A percentile compares a stretch with the other conserved stretches of the same genome.
Evolutionary conservation across 1,140 invertebrate species (phyloP).

Genomic region (Heliconius hermathena): DNA sequence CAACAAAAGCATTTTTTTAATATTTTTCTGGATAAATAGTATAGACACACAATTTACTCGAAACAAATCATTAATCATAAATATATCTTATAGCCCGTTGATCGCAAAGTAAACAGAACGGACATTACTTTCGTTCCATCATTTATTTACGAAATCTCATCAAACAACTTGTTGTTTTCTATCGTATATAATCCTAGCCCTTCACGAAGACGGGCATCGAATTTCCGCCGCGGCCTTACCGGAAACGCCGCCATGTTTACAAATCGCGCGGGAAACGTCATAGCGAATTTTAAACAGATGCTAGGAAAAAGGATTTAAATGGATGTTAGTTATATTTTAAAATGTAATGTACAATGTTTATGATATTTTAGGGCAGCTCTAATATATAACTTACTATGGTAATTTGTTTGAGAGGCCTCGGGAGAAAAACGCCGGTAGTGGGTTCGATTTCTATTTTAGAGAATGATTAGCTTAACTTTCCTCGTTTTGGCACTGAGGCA

Average conservation of each 20-base stretch:
- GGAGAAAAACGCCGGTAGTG: too few species aligned
- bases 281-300: slow-evolving; percentile 72
- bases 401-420: too few species aligned
- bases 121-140: slow-evolving; percentile 24
- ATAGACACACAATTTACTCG: not conserved
- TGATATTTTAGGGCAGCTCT: not conserved
- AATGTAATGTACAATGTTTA: not conserved
- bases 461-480: too few species aligned
- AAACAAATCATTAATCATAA: not conserved
- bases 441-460: too few species aligned
- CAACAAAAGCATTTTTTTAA: too few species aligned
- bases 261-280: slow-evolving; percentile 71
- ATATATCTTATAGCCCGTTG: not conserved
- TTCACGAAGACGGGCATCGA: slow-evolving; percentile 61
- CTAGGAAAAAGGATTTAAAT: slow-evolving; percentile 25
- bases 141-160: slow-evolving; percentile 38
- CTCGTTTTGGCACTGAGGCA: too few species aligned
- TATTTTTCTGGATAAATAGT: not conserved
- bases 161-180: slow-evolving; percentile 42
- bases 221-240: slow-evolving; percentile 77
- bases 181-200: slow-evolving; percentile 52
- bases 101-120: slow-evolving; percentile 20
- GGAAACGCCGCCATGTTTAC: slow-evolving; percentile 77
- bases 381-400: not conserved
- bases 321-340: not conserved